A percentile compares a stretch with the other conserved stretches of the same genome.
Evolutionary conservation across 2,888 invertebrate genomes (phyloP).

Genomic region (Hecatera dysodea): DNA sequence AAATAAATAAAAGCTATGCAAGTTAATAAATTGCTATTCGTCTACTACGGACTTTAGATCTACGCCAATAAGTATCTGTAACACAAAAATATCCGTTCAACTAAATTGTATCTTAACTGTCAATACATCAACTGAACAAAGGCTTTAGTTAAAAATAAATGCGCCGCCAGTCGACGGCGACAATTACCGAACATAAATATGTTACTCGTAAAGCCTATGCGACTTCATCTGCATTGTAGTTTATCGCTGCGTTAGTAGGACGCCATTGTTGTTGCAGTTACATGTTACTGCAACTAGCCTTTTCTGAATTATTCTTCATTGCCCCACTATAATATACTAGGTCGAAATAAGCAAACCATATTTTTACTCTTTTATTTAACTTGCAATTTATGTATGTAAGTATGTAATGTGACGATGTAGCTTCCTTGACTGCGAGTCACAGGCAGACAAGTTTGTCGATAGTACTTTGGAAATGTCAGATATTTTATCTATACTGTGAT

Average conservation of each 20-base stretch:
- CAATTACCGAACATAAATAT: slow-evolving; percentile 44
- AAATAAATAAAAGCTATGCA: neutral
- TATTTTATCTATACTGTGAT: too few species aligned
- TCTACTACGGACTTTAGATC: neutral
- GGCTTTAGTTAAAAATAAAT: slow-evolving; percentile 29
- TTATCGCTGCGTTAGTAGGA: slow-evolving; percentile 27
- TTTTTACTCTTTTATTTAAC: too few species aligned
- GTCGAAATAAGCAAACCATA: too few species aligned
- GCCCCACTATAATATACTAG: too few species aligned
- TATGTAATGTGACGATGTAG: too few species aligned
- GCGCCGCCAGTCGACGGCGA: neutral
- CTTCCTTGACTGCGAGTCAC: too few species aligned
- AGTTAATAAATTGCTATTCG: neutral
- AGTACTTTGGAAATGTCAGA: too few species aligned
- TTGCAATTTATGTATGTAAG: too few species aligned
- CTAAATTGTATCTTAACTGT: neutral
- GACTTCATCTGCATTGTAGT: slow-evolving; percentile 47
- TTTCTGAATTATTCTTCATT: neutral
- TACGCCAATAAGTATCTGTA: neutral
- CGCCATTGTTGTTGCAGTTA: slow-evolving; percentile 14
- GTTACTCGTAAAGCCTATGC: slow-evolving; percentile 29
- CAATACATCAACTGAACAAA: neutral
- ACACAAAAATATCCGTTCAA: neutral
- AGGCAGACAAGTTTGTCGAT: too few species aligned
- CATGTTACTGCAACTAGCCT: neutral